These are phyloP conservation scores for Monochamus saltuarius DNA, from an alignment of 1,140 invertebrate genomes.

Conservation along the genomic window DNA sequence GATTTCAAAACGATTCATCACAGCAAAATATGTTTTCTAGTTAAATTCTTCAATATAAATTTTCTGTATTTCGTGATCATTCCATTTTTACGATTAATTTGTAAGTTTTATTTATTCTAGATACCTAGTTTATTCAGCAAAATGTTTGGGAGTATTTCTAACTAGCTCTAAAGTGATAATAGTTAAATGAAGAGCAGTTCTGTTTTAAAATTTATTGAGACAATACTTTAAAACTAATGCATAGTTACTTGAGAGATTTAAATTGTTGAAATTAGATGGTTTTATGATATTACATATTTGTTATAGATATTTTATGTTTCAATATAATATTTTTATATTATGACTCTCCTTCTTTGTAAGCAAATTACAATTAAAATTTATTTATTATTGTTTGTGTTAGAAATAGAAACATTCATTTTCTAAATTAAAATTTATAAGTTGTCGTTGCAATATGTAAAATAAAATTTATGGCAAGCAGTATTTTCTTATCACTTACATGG, in stretches of 20 bases:
- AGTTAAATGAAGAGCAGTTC: slow-evolving; percentile 5
- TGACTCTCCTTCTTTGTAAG: slow-evolving; percentile 7
- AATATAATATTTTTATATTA: slow-evolving; percentile 24
- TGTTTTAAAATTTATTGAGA: slow-evolving; percentile 12
- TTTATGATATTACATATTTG: slow-evolving; percentile 24
- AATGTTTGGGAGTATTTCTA: background rate
- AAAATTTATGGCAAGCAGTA: no score
- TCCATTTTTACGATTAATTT: slow-evolving; percentile 4
- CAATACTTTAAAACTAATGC: slow-evolving; percentile 17
- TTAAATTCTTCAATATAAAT: slow-evolving; percentile 45
- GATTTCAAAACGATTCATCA: slow-evolving; percentile 89
- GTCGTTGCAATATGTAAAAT: no score
- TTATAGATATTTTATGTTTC: slow-evolving; percentile 24
- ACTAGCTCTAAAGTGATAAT: slow-evolving; percentile 22
- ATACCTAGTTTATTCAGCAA: background rate
- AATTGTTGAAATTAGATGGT: slow-evolving; percentile 26
- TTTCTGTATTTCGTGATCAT: slow-evolving; percentile 13
- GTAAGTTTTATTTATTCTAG: slow-evolving; percentile 13
- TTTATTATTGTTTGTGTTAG: no score
- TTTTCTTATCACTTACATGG: no score
- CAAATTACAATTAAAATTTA: background rate
- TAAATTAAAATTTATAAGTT: no score
- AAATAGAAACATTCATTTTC: no score
- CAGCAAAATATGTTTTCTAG: slow-evolving; percentile 79
- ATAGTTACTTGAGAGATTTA: slow-evolving; percentile 13